phyloP scores from a whole-genome alignment of 2,888 invertebrate genomes.

The Nymphalis c-album region DNA sequence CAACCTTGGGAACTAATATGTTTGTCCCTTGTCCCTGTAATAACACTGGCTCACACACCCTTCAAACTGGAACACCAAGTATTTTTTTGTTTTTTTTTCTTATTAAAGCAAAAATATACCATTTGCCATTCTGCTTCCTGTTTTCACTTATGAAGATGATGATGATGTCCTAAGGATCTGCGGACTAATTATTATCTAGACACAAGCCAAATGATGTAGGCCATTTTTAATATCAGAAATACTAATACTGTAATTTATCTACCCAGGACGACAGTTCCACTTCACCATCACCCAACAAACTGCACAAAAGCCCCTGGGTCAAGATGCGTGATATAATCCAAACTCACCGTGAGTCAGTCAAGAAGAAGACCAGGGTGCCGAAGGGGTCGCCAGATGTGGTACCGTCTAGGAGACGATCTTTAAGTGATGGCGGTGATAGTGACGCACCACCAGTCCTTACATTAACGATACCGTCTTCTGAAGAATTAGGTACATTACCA shows the following conservation, averaged over 20 bases:
- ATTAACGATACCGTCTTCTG: slow-evolving; percentile 83
- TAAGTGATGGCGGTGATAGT: slow-evolving; percentile 75
- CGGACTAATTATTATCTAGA: too few relatives aligned
- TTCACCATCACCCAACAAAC: slow-evolving; percentile 76
- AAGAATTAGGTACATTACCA: slow-evolving; percentile 71
- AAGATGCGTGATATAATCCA: slow-evolving; percentile 90
- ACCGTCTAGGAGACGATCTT: slow-evolving; percentile 64
- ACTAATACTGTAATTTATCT: neutral
- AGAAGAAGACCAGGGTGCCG: slow-evolving; percentile 76
- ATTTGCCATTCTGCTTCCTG: too few relatives aligned
- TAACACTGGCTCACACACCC: too few relatives aligned
- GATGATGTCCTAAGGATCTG: too few relatives aligned
- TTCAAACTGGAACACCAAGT: too few relatives aligned
- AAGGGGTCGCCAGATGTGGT: slow-evolving; percentile 70
- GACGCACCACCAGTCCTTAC: slow-evolving; percentile 79
- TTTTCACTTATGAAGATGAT: too few relatives aligned
- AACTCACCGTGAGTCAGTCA: slow-evolving; percentile 85
- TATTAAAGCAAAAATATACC: too few relatives aligned
- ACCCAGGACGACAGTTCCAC: slow-evolving; percentile 76
- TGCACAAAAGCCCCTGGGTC: slow-evolving; percentile 87
- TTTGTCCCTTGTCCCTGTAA: too few relatives aligned
- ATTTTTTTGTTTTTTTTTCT: too few relatives aligned
- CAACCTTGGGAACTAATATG: too few relatives aligned
- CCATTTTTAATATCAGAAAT: neutral
- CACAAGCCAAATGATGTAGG: neutral